Conservation (phyloP, 2,888 invertebrate genomes). For the Torymus auratus region DNA sequence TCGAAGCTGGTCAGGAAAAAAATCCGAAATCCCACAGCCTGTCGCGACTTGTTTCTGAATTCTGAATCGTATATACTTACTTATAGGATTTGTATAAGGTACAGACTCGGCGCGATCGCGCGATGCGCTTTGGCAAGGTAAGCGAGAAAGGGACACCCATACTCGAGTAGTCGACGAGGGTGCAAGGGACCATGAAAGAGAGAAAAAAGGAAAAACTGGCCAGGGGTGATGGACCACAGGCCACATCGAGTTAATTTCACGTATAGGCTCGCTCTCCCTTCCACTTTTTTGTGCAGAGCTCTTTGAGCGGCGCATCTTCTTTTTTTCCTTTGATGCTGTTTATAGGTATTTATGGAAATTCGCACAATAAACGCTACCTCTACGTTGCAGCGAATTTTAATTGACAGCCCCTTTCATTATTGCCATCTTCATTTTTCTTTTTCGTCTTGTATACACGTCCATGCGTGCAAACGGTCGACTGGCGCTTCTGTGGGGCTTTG, state of each 20-base stretch:
- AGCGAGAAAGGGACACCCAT: background rate
- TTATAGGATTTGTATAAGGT: no score
- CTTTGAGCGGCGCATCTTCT: background rate
- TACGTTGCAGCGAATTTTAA: slow-evolving; percentile 29
- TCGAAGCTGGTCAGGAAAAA: no score
- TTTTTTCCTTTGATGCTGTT: slow-evolving; percentile 13
- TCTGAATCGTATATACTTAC: no score
- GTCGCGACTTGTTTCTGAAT: slow-evolving; percentile 29
- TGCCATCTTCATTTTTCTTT: background rate
- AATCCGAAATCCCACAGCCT: background rate
- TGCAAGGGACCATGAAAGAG: background rate
- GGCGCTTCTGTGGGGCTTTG: no score
- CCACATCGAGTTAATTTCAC: slow-evolving; percentile 21
- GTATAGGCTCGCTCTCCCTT: background rate
- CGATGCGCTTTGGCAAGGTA: slow-evolving; percentile 40
- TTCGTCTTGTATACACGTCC: background rate
- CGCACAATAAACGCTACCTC: background rate
- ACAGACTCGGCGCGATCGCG: no score
- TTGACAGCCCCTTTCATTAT: background rate
- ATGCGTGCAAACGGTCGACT: no score
- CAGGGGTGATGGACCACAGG: background rate
- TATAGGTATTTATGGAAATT: slow-evolving; percentile 16
- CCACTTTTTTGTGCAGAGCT: background rate
- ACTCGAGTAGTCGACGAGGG: slow-evolving; percentile 5
- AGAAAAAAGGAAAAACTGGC: slow-evolving; percentile 1